A percentile compares a stretch with the other conserved stretches of the same genome.
Conservation (phyloP, 1,140 invertebrate genomes). For the Polypedilum vanderplanki region DNA sequence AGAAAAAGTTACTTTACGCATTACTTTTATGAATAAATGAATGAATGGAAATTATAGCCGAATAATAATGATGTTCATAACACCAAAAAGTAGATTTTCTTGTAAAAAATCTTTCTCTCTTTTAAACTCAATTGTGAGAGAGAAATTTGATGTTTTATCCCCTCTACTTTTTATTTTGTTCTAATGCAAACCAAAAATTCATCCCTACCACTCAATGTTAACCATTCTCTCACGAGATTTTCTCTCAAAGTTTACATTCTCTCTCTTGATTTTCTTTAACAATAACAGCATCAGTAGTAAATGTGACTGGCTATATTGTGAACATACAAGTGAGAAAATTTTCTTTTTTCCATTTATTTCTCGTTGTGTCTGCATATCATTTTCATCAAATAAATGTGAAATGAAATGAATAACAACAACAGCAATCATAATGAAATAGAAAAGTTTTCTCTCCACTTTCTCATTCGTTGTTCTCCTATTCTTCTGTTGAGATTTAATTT, state of each 20-base stretch:
- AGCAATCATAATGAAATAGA: background rate
- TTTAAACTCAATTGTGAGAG: no score
- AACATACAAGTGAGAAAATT: background rate
- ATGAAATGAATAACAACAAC: slow-evolving; percentile 8
- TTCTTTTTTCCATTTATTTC: background rate
- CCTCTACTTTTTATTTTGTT: no score
- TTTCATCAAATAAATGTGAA: slow-evolving; percentile 3
- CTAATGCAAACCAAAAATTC: background rate
- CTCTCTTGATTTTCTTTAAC: no score
- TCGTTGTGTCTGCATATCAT: background rate
- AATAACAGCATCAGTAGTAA: no score
- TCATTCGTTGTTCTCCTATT: background rate
- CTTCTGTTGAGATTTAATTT: background rate
- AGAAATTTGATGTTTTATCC: no score
- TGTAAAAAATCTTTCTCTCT: no score
- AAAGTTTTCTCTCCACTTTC: background rate
- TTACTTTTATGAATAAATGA: no score
- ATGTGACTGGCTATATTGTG: background rate
- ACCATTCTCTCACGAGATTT: background rate
- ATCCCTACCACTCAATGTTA: background rate
- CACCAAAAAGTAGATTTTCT: no score
- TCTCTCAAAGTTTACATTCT: background rate
- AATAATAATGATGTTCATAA: no score
- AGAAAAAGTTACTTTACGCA: no score
- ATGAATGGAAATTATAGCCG: no score